Evolutionary conservation across 2,888 invertebrate genomes (phyloP).

Genomic region (Tiliacea aurago): DNA sequence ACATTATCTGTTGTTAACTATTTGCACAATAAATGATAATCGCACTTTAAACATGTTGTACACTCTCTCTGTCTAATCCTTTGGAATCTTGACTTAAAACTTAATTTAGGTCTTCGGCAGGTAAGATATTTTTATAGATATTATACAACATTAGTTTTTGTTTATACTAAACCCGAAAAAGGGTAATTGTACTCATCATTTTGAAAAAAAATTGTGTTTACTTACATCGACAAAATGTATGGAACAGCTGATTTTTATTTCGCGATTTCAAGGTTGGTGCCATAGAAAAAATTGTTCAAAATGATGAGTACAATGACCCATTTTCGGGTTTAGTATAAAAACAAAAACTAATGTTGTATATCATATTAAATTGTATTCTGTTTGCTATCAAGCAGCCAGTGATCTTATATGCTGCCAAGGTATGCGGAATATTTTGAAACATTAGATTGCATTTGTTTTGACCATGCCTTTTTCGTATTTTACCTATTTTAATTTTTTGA

Average conservation of each 20-base stretch:
- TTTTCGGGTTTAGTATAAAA: too few species aligned
- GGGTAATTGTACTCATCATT: too few species aligned
- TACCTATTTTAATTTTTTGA: constrained; percentile 39
- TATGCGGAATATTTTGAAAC: constrained; percentile 77
- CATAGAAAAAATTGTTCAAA: too few species aligned
- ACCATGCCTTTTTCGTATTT: constrained; percentile 39
- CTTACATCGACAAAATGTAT: too few species aligned
- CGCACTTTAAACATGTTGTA: constrained; percentile 42
- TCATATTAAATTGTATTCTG: constrained; percentile 78
- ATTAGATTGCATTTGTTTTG: constrained; percentile 57
- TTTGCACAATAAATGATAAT: constrained; percentile 36
- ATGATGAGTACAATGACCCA: too few species aligned
- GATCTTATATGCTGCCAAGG: constrained; percentile 91
- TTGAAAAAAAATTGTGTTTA: too few species aligned
- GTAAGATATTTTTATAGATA: constrained; percentile 37
- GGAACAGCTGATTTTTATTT: too few species aligned
- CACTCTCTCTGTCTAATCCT: constrained; percentile 18
- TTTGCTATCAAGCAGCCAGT: constrained; percentile 89
- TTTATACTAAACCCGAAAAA: too few species aligned
- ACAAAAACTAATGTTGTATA: too few species aligned
- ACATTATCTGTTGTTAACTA: constrained; percentile 26
- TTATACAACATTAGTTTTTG: too few species aligned
- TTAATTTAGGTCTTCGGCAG: constrained; percentile 10
- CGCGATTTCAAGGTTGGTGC: too few species aligned
- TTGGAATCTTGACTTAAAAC: constrained; percentile 1